These are phyloP conservation scores for Rhadinocentrus ornatus DNA, from an alignment of 2,797 vertebrate genomes.

Conservation along the genomic window DNA sequence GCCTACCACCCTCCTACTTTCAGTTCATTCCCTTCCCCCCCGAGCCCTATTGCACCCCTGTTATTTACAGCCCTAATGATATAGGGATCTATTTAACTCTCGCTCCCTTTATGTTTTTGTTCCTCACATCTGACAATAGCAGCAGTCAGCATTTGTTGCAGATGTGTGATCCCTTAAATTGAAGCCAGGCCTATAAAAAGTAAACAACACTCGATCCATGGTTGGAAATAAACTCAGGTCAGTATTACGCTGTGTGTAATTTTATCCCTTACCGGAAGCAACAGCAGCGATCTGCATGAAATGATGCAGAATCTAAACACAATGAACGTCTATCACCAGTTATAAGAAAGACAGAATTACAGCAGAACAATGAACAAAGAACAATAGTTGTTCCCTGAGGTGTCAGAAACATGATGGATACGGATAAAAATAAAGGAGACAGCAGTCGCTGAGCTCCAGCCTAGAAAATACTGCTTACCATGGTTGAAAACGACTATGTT, in stretches of 20 bases:
- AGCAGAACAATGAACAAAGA: not conserved
- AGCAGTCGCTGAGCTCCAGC: slow-evolving; percentile 1
- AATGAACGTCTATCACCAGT: not conserved
- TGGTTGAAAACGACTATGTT: slow-evolving; percentile 2
- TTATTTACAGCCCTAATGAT: slow-evolving; percentile 56
- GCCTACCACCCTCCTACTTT: slow-evolving; percentile 8
- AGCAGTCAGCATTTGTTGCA: slow-evolving; percentile 43
- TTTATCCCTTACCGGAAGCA: slow-evolving; percentile 4
- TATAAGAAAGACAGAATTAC: not conserved
- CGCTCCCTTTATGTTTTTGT: slow-evolving; percentile 11
- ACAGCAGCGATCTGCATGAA: not conserved
- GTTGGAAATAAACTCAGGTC: slow-evolving; percentile 13
- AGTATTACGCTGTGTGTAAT: not conserved
- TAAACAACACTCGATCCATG: slow-evolving; percentile 6
- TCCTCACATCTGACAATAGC: slow-evolving; percentile 27
- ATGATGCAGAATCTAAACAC: not conserved
- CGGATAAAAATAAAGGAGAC: slow-evolving; percentile 11
- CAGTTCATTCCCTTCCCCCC: not conserved
- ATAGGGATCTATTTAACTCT: slow-evolving; percentile 45
- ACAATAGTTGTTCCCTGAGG: slow-evolving; percentile 6
- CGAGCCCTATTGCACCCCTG: slow-evolving; percentile 24
- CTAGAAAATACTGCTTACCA: not conserved
- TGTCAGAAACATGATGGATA: slow-evolving; percentile 12
- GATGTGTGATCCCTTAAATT: slow-evolving; percentile 13
- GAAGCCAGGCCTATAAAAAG: slow-evolving; percentile 11